Conservation (phyloP, 2,113 vertebrate species). For the Gymnarchus niloticus region DNA sequence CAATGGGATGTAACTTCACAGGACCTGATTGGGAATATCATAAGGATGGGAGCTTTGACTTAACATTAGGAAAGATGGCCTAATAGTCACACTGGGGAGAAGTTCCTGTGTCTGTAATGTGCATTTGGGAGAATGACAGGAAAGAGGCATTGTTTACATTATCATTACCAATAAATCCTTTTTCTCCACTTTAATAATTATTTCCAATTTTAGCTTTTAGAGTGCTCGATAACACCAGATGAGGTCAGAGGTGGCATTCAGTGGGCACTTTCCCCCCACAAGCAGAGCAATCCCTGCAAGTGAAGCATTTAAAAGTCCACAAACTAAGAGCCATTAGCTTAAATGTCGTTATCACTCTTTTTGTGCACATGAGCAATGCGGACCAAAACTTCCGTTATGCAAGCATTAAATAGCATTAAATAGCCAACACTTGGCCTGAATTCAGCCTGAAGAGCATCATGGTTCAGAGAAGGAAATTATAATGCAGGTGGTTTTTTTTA, state of each 20-base stretch:
- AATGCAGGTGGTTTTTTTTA: background rate
- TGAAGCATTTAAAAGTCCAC: background rate
- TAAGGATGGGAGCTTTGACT: background rate
- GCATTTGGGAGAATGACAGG: background rate
- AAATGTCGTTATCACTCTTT: background rate
- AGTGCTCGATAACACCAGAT: background rate
- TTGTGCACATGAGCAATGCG: background rate
- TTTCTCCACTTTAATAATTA: background rate
- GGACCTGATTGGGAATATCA: background rate
- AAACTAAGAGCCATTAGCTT: background rate
- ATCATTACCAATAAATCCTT: conserved; percentile 15
- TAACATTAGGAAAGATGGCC: background rate
- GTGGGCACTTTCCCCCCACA: background rate
- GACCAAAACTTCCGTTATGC: background rate
- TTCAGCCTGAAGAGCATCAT: background rate
- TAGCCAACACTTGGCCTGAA: no score
- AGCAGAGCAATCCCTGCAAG: no score
- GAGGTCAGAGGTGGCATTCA: background rate
- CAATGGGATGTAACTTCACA: background rate
- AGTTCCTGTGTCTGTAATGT: background rate
- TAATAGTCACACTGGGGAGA: background rate
- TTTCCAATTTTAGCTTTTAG: background rate
- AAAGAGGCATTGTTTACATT: conserved; percentile 19
- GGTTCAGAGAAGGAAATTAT: background rate
- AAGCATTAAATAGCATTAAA: background rate